phyloP scores from a whole-genome alignment of 2,797 vertebrate species.

The Microctenopoma stevenorrisi region DNA sequence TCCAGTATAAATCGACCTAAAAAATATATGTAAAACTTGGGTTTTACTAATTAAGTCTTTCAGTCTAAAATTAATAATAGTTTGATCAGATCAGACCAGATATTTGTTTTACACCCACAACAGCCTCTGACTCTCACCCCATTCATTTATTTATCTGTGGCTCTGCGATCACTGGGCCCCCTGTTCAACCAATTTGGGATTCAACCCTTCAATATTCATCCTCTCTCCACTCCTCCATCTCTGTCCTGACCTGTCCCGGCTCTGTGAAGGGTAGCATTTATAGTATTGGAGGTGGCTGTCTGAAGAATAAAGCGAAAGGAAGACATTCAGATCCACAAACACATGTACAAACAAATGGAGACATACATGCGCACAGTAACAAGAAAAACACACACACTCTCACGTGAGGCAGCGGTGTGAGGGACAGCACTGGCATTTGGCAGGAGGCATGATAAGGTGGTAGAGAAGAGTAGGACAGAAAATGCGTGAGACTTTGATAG shows the following conservation, averaged over 20 bases:
- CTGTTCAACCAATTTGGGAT: constrained; percentile 46
- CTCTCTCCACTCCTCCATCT: constrained; percentile 52
- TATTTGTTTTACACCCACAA: constrained; percentile 32
- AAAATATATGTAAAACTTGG: neutral
- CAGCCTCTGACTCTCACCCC: constrained; percentile 34
- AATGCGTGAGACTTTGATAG: constrained; percentile 49
- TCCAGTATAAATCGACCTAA: neutral
- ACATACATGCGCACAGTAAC: constrained; percentile 10
- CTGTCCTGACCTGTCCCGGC: constrained; percentile 65
- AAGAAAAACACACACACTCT: constrained; percentile 29
- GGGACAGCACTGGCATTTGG: constrained; percentile 85
- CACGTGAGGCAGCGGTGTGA: constrained; percentile 68
- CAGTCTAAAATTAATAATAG: constrained; percentile 19
- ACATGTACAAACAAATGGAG: neutral
- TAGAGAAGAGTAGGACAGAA: constrained; percentile 57
- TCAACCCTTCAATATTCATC: constrained; percentile 63
- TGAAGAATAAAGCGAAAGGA: constrained; percentile 54
- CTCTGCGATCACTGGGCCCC: constrained; percentile 27
- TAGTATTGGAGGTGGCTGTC: constrained; percentile 66
- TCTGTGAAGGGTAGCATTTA: constrained; percentile 60
- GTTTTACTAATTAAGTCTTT: constrained; percentile 11
- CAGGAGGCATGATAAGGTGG: constrained; percentile 79
- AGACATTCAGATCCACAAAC: constrained; percentile 11
- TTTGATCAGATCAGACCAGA: constrained; percentile 22
- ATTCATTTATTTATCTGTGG: constrained; percentile 61